Evolutionary conservation across 1,140 invertebrate species (phyloP).

Genomic region (Dendrolimus punctatus): DNA sequence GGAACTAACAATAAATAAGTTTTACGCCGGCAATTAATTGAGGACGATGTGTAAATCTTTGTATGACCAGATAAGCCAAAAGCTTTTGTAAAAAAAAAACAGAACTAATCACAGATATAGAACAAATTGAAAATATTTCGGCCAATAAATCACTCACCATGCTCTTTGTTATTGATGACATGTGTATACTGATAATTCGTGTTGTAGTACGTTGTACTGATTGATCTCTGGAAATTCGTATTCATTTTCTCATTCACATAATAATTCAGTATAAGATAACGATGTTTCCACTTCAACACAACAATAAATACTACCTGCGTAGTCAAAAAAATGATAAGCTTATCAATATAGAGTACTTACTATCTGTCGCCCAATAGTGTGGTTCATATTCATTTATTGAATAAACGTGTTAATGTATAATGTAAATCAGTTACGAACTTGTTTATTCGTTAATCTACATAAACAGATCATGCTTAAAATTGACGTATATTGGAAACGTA

Average conservation of each 20-base stretch:
- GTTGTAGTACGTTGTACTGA: constrained; percentile 41
- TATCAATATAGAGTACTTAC: constrained; percentile 20
- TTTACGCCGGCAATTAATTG: too few relatives aligned
- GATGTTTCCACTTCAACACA: constrained; percentile 1
- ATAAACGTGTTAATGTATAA: too few relatives aligned
- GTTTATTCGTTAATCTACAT: too few relatives aligned
- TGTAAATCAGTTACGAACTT: too few relatives aligned
- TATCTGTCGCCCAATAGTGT: constrained; percentile 4
- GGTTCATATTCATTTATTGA: background rate
- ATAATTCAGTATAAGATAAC: constrained; percentile 5
- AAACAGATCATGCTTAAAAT: too few relatives aligned
- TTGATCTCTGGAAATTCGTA: constrained; percentile 27
- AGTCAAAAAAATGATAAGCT: constrained; percentile 28
- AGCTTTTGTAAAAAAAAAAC: too few relatives aligned
- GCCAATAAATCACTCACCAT: constrained; percentile 29
- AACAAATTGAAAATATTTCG: too few relatives aligned
- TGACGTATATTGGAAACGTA: too few relatives aligned
- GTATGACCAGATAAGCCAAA: too few relatives aligned
- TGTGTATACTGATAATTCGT: constrained; percentile 50
- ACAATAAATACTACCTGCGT: constrained; percentile 10
- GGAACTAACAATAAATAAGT: too few relatives aligned
- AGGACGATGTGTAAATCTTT: too few relatives aligned
- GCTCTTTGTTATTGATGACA: constrained; percentile 43
- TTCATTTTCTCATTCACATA: constrained; percentile 27
- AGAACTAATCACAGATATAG: too few relatives aligned